Percentiles rank a stretch among this genome's conserved stretches.
phyloP scores from a whole-genome alignment of 2,797 vertebrate species.

The Sebastes miniatus region DNA sequence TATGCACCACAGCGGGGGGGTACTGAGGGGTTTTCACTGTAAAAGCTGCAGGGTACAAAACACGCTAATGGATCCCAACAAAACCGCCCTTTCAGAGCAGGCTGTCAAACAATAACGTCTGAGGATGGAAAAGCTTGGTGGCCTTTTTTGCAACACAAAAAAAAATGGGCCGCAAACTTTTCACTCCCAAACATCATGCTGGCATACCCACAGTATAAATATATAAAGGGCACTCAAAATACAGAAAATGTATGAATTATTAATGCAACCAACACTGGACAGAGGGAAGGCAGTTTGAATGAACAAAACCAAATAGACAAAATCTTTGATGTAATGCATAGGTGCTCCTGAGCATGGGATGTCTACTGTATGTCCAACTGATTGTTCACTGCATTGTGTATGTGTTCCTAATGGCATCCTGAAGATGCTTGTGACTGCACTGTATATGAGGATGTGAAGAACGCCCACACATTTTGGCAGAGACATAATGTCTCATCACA shows the following conservation, averaged over 20 bases:
- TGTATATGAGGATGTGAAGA: constrained; percentile 20
- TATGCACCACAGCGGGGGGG: constrained; percentile 44
- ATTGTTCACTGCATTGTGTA: constrained; percentile 1
- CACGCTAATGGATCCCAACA: constrained; percentile 72
- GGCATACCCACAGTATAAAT: constrained; percentile 46
- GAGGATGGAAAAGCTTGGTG: constrained; percentile 57
- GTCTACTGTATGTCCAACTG: neutral
- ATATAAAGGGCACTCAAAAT: constrained; percentile 54
- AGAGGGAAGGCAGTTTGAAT: constrained; percentile 6
- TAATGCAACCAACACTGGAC: constrained; percentile 20
- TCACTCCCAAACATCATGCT: constrained; percentile 33
- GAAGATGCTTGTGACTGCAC: constrained; percentile 5
- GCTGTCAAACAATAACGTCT: constrained; percentile 46
- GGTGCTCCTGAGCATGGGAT: neutral
- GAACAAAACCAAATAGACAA: constrained; percentile 9
- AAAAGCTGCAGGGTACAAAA: constrained; percentile 70
- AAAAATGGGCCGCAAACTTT: constrained; percentile 47
- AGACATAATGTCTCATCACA: constrained; percentile 48
- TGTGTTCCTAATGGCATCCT: neutral
- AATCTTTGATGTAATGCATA: constrained; percentile 21
- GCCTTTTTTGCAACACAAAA: constrained; percentile 52
- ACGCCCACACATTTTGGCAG: constrained; percentile 38
- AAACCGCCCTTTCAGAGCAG: constrained; percentile 56
- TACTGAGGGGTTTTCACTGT: constrained; percentile 64
- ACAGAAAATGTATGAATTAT: constrained; percentile 45